A percentile compares a stretch with the other conserved stretches of the same genome.
These are phyloP conservation scores for Anthoscopus minutus DNA, from an alignment of 2,113 vertebrate species.

Conservation along the genomic window DNA sequence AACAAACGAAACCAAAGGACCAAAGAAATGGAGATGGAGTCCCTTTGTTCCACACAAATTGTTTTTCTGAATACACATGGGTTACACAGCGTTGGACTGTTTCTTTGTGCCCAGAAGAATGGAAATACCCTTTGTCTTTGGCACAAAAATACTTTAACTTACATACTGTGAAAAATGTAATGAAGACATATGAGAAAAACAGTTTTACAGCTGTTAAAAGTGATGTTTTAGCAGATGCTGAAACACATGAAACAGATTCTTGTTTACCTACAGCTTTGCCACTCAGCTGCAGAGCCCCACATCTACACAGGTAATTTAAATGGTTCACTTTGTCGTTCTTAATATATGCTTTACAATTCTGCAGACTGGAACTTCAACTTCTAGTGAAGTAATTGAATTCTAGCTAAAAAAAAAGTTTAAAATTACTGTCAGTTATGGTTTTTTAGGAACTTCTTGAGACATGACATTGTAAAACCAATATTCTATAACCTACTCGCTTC, in stretches of 20 bases:
- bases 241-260: constrained; percentile 17
- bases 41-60: not conserved
- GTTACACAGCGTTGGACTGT: constrained; percentile 79
- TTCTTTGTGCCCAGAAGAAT: constrained; percentile 66
- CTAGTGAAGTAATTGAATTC: not conserved
- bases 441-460: not conserved
- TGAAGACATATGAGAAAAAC: not conserved
- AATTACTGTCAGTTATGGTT: not conserved
- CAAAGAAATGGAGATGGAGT: not conserved
- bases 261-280: constrained; percentile 73
- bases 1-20: not conserved
- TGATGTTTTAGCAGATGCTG: not conserved
- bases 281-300: constrained; percentile 79
- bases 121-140: constrained; percentile 81
- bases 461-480: not conserved
- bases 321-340: not conserved
- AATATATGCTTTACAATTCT: not conserved
- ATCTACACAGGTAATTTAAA: constrained; percentile 82
- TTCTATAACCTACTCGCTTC: not conserved
- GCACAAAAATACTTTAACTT: constrained; percentile 56
- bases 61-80: constrained; percentile 65
- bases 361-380: not conserved
- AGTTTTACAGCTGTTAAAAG: not conserved
- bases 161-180: not conserved
- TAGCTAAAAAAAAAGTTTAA: not conserved